These are phyloP conservation scores for Chelonoidis abingdonii DNA, from an alignment of 2,113 vertebrate species.

Conservation along the genomic window DNA sequence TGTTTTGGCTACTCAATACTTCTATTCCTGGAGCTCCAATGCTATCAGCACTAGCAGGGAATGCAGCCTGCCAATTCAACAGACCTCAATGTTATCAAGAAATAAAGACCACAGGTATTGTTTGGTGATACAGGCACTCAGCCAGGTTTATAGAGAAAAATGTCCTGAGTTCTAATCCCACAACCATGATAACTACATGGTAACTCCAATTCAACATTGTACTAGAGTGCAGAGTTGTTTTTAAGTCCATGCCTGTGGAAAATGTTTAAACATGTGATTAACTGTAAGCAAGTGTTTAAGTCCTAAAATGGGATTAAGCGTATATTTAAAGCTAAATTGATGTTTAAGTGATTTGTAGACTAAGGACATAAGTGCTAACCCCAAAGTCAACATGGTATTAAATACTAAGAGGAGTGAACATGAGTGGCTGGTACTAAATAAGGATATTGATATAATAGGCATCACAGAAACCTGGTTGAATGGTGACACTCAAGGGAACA, in stretches of 20 bases:
- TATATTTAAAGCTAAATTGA: neutral
- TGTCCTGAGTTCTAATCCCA: neutral
- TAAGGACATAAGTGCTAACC: accelerated
- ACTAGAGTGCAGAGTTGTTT: neutral
- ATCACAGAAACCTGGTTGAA: neutral
- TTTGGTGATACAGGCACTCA: neutral
- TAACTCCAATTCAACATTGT: neutral
- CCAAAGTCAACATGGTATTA: neutral
- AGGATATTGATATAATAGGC: neutral
- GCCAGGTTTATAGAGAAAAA: neutral
- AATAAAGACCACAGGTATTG: neutral
- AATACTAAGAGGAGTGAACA: neutral
- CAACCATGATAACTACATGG: neutral
- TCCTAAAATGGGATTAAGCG: neutral
- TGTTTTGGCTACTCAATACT: neutral
- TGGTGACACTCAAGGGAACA: neutral
- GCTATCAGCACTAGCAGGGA: neutral
- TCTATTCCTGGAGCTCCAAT: neutral
- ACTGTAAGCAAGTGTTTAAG: neutral
- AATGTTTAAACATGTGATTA: neutral
- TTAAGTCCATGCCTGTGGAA: neutral
- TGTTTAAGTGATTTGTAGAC: neutral
- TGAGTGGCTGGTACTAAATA: neutral
- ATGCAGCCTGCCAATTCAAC: neutral
- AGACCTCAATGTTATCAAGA: neutral